Evolutionary conservation across 1,140 invertebrate species (phyloP), one percentile per base, ranked within the genome.

Genomic region (Aporrectodea caliginosa): DNA sequence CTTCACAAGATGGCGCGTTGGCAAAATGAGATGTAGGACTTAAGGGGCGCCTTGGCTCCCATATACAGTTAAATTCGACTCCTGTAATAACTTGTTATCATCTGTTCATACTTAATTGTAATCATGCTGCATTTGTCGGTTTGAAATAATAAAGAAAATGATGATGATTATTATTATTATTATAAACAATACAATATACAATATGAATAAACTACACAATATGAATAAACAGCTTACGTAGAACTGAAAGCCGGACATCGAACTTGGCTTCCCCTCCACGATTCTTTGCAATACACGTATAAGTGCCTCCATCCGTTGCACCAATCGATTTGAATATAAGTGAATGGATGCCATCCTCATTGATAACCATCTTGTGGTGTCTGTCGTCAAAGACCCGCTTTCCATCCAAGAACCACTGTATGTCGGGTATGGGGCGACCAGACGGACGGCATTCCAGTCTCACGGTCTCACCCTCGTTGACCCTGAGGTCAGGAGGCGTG

Each of bases 251-350:
- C 29, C 1, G 2, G 12, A 76, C 16, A 35, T 58, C 35, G 22
- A 58, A 35, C 22, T 32, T 91, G 86, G 96, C 95, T 84, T 95
- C 94, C 78, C 95, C 95, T 79, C 94, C 90, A 79, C 92, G 89
- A 86, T 96, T 97, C 0, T 93, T 95, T 27, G 95, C 95, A 88
- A 94, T 94, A 81, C 94, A 95, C 32, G 93, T 95, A 82, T 95
- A 94, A 12, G 97, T 94, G 69, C 97, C 97, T 88, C 95, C 92
- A 86, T 98, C 97, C 89, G 96, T 94, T 77, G 93, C 90, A 76
- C 90, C 91, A 0, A 95, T 94, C 78, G 34, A 33, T 2, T 34
- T 68, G 33, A 79, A 78, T 75, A 75, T 32, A 12, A 79, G 32
- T 12, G 35, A 34, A 68, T 43, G 71, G 16, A 70, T 22, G 16